Percentiles rank a stretch among this genome's conserved stretches.
phyloP scores from a whole-genome alignment of 2,113 vertebrate genomes.

The Terrapene triunguis region DNA sequence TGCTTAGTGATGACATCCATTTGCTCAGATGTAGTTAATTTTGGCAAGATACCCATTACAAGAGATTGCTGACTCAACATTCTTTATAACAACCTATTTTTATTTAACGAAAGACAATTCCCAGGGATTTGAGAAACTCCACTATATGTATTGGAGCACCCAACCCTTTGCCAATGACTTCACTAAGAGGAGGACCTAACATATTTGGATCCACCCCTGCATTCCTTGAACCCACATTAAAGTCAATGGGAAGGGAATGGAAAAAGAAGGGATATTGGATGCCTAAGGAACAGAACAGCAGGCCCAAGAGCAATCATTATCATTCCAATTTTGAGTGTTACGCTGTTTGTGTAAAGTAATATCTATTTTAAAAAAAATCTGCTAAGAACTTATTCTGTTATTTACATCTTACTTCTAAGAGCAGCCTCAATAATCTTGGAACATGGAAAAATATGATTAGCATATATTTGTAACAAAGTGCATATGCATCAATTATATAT shows the following conservation, averaged over 20 bases:
- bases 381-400: background rate
- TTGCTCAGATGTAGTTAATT: slow-evolving; percentile 15
- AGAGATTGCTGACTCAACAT: background rate
- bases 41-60: slow-evolving; percentile 13
- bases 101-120: slow-evolving; percentile 45
- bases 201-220: background rate
- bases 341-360: background rate
- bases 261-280: background rate
- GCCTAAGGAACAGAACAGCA: background rate
- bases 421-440: slow-evolving; percentile 20
- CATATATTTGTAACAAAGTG: slow-evolving; percentile 33
- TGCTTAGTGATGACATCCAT: slow-evolving; percentile 14
- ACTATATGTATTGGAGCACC: background rate
- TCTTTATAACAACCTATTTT: slow-evolving; percentile 18
- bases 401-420: slow-evolving; percentile 21
- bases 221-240: background rate
- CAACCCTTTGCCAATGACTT: background rate
- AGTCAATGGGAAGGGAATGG: background rate
- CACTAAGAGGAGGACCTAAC: background rate
- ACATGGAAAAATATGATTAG: slow-evolving; percentile 29
- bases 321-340: background rate
- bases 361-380: background rate
- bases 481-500: slow-evolving; percentile 34
- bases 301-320: background rate
- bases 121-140: slow-evolving; percentile 1